Evolutionary conservation across 2,113 vertebrate species (phyloP), one percentile per base, ranked within the genome.

Genomic region (Chauna torquata): DNA sequence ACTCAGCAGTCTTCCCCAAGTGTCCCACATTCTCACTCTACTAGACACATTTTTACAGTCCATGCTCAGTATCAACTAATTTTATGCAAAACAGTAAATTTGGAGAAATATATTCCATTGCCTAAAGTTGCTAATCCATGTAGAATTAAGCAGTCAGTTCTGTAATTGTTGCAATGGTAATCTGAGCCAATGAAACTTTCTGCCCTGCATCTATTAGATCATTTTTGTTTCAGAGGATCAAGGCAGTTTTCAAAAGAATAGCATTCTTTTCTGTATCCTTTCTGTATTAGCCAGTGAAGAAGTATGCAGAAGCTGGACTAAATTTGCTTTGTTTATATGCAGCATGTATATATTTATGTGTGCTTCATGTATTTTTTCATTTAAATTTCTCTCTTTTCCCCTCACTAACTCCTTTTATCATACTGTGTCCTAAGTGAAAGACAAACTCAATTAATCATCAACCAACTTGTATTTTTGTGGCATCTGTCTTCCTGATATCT

Each of bases 391-490:
- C 57, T 90, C 75, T 95, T 93, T 95, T 90, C 64, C 42, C 47
- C 64, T 94, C 93, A 90, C 87, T 92, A 91, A 74, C 76, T 95
- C 81, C 61, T 94, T 96, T 94, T 91, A 90, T 94, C 86, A 87
- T 49, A 76, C 52, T 15, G 1, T 94, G 66, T 96, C 95, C 84
- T 90, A 96, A 95, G 81, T 88, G 89, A 96, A 97, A 94, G 87
- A 55, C 91, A 95, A 95, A 95, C 82, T 93, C 93, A 96, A 96
- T 97, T 91, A 97, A 91, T 96, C 91, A 96, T 92, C 91, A 85
- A 66, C 45, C 50, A 70, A 42, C 84, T 62, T 91, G 50, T 90
- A 86, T 80, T 95, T 96, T 78, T 58, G 42, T 91, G 87, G 91
- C 94, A 97, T 93, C 92, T 92, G 87, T 88, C 92, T 89, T 54